Evolutionary conservation across 2,797 vertebrate genomes (phyloP).

Genomic region (Hipposideros larvatus): DNA sequence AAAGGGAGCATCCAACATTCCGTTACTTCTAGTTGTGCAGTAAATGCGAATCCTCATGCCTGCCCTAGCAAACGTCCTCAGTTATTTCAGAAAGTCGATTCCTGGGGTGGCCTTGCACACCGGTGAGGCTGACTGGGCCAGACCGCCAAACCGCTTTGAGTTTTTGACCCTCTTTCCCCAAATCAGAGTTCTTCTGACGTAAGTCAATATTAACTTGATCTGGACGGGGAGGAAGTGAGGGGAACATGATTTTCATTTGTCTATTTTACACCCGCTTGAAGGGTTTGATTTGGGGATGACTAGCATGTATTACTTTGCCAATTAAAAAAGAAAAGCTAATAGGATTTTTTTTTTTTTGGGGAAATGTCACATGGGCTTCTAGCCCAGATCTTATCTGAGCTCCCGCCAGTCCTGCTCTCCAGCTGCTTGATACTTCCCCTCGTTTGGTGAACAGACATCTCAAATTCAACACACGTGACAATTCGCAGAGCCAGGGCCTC

Average conservation of each 20-base stretch:
- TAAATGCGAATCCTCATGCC: background rate
- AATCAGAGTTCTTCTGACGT: fast-evolving
- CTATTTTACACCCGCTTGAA: background rate
- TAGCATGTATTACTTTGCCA: background rate
- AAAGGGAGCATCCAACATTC: background rate
- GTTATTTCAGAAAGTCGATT: background rate
- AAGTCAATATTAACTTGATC: background rate
- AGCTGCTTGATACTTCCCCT: background rate
- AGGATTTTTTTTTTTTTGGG: background rate
- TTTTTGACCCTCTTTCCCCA: too few species aligned
- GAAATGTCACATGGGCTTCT: background rate
- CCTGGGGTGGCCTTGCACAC: background rate
- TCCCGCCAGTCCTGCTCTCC: background rate
- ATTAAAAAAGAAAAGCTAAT: background rate
- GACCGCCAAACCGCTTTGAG: background rate
- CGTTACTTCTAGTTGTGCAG: background rate
- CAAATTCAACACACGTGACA: background rate
- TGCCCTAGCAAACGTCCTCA: background rate
- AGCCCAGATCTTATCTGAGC: background rate
- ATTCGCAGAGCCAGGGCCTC: background rate
- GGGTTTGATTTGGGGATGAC: background rate
- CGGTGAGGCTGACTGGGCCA: background rate
- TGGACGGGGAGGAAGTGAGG: background rate
- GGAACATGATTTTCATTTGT: background rate
- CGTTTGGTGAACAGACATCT: background rate